Evolutionary conservation across 2,797 vertebrate genomes (phyloP).

Genomic region (Emydoidea blandingii): DNA sequence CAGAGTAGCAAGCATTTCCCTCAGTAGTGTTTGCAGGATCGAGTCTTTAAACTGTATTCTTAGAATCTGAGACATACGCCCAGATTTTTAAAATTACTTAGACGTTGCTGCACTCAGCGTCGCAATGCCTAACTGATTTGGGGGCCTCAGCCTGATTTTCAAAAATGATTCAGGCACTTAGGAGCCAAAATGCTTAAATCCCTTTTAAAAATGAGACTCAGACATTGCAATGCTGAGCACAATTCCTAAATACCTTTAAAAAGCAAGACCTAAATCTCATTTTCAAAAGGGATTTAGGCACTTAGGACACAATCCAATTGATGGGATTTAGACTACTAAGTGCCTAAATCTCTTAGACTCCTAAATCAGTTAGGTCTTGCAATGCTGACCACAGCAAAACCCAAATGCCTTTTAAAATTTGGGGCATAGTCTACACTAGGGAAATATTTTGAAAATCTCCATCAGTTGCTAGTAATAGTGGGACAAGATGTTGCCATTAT

Average conservation of each 20-base stretch:
- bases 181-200: neutral
- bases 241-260: neutral
- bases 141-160: neutral
- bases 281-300: neutral
- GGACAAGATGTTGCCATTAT: neutral
- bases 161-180: neutral
- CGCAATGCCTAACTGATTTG: neutral
- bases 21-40: neutral
- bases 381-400: too few species aligned
- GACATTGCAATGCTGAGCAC: neutral
- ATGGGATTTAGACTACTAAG: too few species aligned
- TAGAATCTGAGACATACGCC: neutral
- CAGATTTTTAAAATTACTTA: neutral
- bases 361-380: too few species aligned
- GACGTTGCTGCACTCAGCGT: neutral
- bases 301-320: too few species aligned
- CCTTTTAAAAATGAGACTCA: neutral
- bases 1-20: neutral
- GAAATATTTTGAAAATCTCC: neutral
- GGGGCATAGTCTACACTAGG: too few species aligned
- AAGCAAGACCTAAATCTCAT: neutral
- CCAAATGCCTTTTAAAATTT: too few species aligned
- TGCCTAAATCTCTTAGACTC: too few species aligned
- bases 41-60: neutral
- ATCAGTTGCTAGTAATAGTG: neutral